phyloP scores from a whole-genome alignment of 64 coral and sea anemone species.

The Montipora efflorescens region DNA sequence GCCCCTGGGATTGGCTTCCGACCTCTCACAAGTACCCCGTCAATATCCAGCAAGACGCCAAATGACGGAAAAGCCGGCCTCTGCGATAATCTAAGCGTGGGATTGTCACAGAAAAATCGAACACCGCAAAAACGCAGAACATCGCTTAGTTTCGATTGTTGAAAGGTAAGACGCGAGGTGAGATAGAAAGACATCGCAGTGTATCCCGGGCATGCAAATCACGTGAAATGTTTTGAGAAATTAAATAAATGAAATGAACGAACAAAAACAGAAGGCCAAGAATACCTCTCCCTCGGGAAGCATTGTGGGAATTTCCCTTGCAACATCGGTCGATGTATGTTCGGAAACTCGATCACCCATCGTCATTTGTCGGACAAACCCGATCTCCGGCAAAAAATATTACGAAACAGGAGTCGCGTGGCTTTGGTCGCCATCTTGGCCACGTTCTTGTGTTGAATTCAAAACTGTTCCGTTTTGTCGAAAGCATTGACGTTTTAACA shows the following conservation, averaged over 20 bases:
- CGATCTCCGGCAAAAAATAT: slow-evolving; percentile 62
- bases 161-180: not conserved
- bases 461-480: slow-evolving; percentile 83
- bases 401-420: slow-evolving; percentile 81
- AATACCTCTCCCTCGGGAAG: not conserved
- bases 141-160: not conserved
- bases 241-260: not conserved
- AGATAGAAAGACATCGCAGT: not conserved
- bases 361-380: not conserved
- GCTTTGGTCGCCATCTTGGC: slow-evolving; percentile 82
- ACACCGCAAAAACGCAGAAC: not conserved
- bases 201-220: not conserved
- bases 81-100: slow-evolving; percentile 18
- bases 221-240: too few relatives aligned
- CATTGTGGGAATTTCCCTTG: not conserved
- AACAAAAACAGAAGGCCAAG: not conserved
- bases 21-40: slow-evolving; percentile 81
- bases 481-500: slow-evolving; percentile 38
- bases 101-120: slow-evolving; percentile 26
- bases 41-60: slow-evolving; percentile 83
- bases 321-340: not conserved
- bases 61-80: slow-evolving; percentile 33
- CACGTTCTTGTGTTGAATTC: slow-evolving; percentile 86
- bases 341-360: not conserved
- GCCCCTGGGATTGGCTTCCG: slow-evolving; percentile 68